Base-by-base conservation (phyloP, 2,113 vertebrate species). In the Lepus europaeus region DNA sequence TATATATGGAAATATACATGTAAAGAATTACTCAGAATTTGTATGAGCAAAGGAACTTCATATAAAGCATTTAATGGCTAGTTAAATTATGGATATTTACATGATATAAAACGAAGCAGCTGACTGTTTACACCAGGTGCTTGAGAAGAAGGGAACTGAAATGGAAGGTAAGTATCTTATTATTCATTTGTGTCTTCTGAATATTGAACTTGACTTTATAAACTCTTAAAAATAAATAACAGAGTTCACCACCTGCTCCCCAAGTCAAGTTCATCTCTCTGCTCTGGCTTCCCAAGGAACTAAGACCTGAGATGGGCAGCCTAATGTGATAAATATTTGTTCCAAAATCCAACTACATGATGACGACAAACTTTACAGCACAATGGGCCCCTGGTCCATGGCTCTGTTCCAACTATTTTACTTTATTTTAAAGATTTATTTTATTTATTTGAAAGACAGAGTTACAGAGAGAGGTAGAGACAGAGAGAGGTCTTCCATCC, bases 1-100 rank as follows among this genome's bases (percentile, higher is more conserved):
- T n/a, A 22, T 70, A 45, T 73, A 73, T 74, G 51, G 74, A 53
- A 76, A 87, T 31, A 76, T 31, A 53, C 29, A 87, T n/a, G 16
- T 74, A 29, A 63, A 82, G 82, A 27, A 9, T 89, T 64, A 63
- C 63, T 95, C 66, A 59, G 63, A 77, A 13, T 74, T 87, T 81
- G 16, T 76, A 86, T 80, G 39, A 85, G 31, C 5, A 86, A 49
- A 90, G 39, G 16, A 59, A 76, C 69, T 81, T 81, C 6, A 27
- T 90, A 33, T 90, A 69, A 51, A 36, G 39, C 63, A 90, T 1
- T 19, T 81, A 17, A 39, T 51, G 61, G 33, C 85, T 66, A 13
- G 10, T 80, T 73, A 86, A 69, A n/a, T 74, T 66, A 70, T 33
- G 31, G 7, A 23, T 49, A 69, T 39, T 87, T 22, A 76, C 76